phyloP scores from a whole-genome alignment of 2,888 invertebrate species.

The Eilema sororculum region DNA sequence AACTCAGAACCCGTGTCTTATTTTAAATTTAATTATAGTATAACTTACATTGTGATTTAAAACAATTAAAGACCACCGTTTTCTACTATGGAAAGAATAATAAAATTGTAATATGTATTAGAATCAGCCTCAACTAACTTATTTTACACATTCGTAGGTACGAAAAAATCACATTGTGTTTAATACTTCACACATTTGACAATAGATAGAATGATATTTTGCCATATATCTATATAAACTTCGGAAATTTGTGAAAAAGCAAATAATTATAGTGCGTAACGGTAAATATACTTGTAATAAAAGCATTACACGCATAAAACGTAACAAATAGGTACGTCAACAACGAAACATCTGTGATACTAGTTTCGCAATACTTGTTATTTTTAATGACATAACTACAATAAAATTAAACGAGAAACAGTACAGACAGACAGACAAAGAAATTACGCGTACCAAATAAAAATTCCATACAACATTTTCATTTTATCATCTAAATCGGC shows the following conservation, averaged over 20 bases:
- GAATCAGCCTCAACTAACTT: too few relatives aligned
- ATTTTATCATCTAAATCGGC: conserved; percentile 86
- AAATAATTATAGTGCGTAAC: conserved; percentile 20
- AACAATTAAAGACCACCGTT: conserved; percentile 44
- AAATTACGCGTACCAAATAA: conserved; percentile 72
- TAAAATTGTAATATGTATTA: conserved; percentile 9
- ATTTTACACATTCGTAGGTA: conserved; percentile 7
- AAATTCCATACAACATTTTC: conserved; percentile 83
- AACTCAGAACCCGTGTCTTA: conserved; percentile 61
- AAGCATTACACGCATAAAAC: conserved; percentile 17
- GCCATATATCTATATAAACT: neutral
- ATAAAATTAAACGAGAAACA: conserved; percentile 58
- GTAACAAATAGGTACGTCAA: conserved; percentile 28
- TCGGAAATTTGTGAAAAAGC: conserved; percentile 7
- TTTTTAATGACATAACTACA: conserved; percentile 59
- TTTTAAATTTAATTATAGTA: conserved; percentile 62
- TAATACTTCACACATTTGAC: neutral
- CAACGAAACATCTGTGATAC: conserved; percentile 42
- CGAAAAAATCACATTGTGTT: neutral
- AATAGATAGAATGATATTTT: neutral
- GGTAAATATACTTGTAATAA: conserved; percentile 22
- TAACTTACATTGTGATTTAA: conserved; percentile 55
- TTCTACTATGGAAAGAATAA: conserved; percentile 32
- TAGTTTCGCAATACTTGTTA: conserved; percentile 49
- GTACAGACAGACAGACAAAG: conserved; percentile 61